Base-by-base conservation (phyloP, 2,113 vertebrate species). In the Bufo bufo region DNA sequence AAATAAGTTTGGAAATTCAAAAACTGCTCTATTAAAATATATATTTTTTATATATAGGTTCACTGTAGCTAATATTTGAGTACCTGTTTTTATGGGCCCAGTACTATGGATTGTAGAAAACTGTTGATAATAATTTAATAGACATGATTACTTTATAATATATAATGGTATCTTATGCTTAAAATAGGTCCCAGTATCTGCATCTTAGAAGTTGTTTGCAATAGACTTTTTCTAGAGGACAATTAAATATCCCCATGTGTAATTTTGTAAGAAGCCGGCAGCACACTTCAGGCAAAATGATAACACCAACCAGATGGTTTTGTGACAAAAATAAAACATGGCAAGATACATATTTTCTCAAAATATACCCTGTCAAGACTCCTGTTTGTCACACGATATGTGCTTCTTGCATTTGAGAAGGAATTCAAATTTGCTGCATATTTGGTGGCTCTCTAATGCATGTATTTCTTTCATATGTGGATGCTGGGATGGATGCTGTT, bases 251-350 rank as follows among this genome's bases (percentile, higher is more conserved):
- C 63, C 81, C 81, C 61, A 83, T 66, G 81, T 66, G 81, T 50
- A 83, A 52, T 83, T 83, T 83, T 66, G 61, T n/a, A 83, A 20
- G 52, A 83, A 52, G 81, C 81, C 81, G 66, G 61, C 13, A 83
- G 81, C 81, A 83, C 45, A 66, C 81, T 83, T 83, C 45, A 49
- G 81, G 81, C 81, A 66, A 83, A 83, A 52, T 83, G 61, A 83
- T 63, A 83, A 83, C 49, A 85, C 83, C n/a, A 85, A 56, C 66
- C 49, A 85, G 69, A 50, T 74, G 83, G 61, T 17, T 6, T 85
- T 85, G 52, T 85, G 83, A 85, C 69, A 85, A 85, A 85, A 85
- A 85, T 85, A 85, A 85, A 85, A 85, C 83, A 85, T 85, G 83
- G 66, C 83, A 85, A 52, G n/a, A 85, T 85, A 85, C 83, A 85